phyloP scores from a whole-genome alignment of 2,113 vertebrate genomes.

The Perca flavescens region DNA sequence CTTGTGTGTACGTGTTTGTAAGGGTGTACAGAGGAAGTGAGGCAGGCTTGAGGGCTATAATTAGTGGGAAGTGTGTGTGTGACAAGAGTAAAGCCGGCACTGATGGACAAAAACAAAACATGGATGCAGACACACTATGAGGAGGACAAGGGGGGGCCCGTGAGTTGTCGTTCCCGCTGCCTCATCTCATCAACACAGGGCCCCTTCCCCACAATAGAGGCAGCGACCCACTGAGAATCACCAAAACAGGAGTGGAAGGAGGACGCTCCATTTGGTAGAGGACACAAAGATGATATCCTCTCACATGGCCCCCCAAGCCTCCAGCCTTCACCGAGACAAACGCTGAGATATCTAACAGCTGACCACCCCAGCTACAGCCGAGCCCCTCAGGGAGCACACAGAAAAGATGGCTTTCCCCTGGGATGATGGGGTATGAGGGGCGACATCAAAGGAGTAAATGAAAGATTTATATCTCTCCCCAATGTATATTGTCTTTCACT shows the following conservation, averaged over 20 bases:
- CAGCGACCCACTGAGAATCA: conserved; percentile 62
- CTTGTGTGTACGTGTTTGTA: conserved; percentile 26
- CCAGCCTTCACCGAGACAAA: conserved; percentile 33
- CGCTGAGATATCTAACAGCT: conserved; percentile 59
- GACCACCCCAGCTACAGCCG: conserved; percentile 65
- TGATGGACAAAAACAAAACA: conserved; percentile 67
- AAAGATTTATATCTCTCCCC: conserved; percentile 70
- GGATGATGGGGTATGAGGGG: conserved; percentile 55
- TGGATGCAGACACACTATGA: conserved; percentile 49
- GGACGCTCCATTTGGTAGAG: conserved; percentile 58
- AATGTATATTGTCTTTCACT: conserved; percentile 50
- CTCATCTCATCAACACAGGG: conserved; percentile 41
- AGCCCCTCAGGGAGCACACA: conserved; percentile 54
- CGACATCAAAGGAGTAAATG: conserved; percentile 62
- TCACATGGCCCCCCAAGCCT: conserved; percentile 15
- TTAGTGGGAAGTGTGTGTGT: conserved; percentile 28
- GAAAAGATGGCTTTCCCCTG: conserved; percentile 60
- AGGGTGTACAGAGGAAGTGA: conserved; percentile 41
- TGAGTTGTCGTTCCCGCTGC: conserved; percentile 36
- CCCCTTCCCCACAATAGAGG: conserved; percentile 65
- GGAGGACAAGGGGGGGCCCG: neutral
- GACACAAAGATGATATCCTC: conserved; percentile 63
- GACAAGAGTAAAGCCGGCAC: conserved; percentile 42
- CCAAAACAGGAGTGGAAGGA: conserved; percentile 49
- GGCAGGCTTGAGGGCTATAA: conserved; percentile 27